phyloP scores from a whole-genome alignment of 2,888 invertebrate species.

The Tuberolachnus salignus region DNA sequence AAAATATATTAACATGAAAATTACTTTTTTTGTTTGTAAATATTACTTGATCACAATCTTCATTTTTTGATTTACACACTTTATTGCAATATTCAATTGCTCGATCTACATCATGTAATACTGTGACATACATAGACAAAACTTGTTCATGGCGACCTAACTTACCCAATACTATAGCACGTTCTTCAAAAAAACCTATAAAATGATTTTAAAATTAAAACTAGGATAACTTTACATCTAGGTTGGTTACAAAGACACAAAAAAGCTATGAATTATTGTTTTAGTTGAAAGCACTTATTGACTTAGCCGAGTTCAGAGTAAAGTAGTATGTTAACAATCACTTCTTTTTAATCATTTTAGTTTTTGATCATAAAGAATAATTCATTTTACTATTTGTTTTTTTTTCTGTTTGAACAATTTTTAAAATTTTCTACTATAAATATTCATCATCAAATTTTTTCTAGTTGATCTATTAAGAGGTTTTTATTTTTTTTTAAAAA shows the following conservation, averaged over 20 bases:
- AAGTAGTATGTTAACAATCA: too few species aligned
- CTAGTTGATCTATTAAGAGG: too few species aligned
- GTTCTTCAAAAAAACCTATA: constrained; percentile 81
- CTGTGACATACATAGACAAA: constrained; percentile 87
- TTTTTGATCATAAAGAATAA: too few species aligned
- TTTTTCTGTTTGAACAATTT: too few species aligned
- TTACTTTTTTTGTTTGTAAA: constrained; percentile 2
- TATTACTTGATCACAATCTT: constrained; percentile 60
- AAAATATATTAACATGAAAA: not conserved
- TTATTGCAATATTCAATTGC: constrained; percentile 86
- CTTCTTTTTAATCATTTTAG: too few species aligned
- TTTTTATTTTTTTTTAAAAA: too few species aligned
- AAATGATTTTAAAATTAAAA: constrained; percentile 1
- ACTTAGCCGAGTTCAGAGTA: too few species aligned
- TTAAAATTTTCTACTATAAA: too few species aligned
- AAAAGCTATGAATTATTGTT: not conserved
- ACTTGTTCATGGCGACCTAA: constrained; percentile 91
- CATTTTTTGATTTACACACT: constrained; percentile 67
- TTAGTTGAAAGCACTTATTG: not conserved
- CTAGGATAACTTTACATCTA: too few species aligned
- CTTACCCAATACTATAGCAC: constrained; percentile 91
- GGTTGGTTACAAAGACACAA: too few species aligned
- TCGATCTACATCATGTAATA: constrained; percentile 79
- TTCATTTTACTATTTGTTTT: too few species aligned
- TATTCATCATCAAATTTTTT: too few species aligned